These are phyloP conservation scores for Phyllotis vaccarum DNA, from an alignment of 2,797 vertebrate genomes.

Conservation along the genomic window DNA sequence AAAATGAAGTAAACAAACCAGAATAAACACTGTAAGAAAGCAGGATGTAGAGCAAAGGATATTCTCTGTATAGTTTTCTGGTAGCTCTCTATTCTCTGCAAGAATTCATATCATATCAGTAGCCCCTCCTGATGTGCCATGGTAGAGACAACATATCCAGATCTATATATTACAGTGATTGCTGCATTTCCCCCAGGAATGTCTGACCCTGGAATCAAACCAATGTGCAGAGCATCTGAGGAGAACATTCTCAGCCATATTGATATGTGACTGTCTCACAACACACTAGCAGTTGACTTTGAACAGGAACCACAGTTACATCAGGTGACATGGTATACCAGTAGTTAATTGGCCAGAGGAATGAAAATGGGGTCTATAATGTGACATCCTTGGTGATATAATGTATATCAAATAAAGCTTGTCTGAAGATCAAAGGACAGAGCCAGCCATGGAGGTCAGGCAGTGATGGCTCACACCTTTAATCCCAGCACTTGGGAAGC, in stretches of 20 bases:
- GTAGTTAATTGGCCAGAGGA: background rate
- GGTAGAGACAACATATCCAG: fast-evolving
- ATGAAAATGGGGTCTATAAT: background rate
- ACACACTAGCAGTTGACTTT: background rate
- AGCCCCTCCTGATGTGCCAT: background rate
- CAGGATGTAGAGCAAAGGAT: too few species aligned
- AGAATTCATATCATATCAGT: fast-evolving
- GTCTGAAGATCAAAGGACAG: too few species aligned
- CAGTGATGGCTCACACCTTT: too few species aligned
- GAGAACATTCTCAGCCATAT: fast-evolving
- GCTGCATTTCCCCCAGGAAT: fast-evolving
- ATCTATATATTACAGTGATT: fast-evolving
- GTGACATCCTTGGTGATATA: too few species aligned
- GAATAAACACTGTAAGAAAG: background rate
- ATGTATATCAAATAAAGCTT: too few species aligned
- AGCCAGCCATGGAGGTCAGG: too few species aligned
- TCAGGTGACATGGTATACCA: background rate
- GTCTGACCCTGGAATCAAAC: background rate
- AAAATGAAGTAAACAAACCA: background rate
- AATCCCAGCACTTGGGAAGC: too few species aligned
- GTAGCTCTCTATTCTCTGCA: background rate
- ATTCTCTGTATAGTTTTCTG: background rate
- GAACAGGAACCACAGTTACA: background rate
- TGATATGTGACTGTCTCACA: fast-evolving
- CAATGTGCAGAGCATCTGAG: fast-evolving